phyloP scores from a whole-genome alignment of 2,888 invertebrate species.

The Pseudococcus jackbeardsleyi region DNA sequence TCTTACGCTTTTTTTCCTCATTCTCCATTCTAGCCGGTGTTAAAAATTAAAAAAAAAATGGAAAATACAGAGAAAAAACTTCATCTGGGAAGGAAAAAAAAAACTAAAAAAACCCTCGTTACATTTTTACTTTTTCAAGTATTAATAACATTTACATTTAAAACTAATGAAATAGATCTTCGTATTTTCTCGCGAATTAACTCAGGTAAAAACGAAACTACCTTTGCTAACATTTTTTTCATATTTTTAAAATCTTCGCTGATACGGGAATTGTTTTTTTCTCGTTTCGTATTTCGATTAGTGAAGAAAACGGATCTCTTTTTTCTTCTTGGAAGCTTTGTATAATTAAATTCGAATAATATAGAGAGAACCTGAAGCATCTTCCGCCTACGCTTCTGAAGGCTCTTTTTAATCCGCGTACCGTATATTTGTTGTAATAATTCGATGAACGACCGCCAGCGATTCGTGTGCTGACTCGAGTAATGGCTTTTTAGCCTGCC shows the following conservation, averaged over 20 bases:
- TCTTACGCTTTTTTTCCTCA: neutral
- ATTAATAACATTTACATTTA: slow-evolving; percentile 41
- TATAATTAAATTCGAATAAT: neutral
- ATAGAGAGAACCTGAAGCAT: neutral
- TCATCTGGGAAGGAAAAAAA: neutral
- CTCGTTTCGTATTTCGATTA: neutral
- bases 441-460: neutral
- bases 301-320: neutral
- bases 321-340: neutral
- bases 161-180: slow-evolving; percentile 19
- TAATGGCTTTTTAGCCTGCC: neutral
- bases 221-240: neutral
- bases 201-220: neutral
- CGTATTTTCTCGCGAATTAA: neutral
- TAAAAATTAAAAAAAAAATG: neutral
- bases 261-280: neutral
- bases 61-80: neutral
- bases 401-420: neutral
- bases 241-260: neutral
- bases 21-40: neutral
- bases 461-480: neutral
- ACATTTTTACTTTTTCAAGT: slow-evolving; percentile 5
- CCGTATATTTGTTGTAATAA: neutral
- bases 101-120: neutral
- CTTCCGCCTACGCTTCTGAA: neutral